Evolutionary conservation across 1,140 invertebrate genomes (phyloP).

Genomic region (Portunus trituberculatus): DNA sequence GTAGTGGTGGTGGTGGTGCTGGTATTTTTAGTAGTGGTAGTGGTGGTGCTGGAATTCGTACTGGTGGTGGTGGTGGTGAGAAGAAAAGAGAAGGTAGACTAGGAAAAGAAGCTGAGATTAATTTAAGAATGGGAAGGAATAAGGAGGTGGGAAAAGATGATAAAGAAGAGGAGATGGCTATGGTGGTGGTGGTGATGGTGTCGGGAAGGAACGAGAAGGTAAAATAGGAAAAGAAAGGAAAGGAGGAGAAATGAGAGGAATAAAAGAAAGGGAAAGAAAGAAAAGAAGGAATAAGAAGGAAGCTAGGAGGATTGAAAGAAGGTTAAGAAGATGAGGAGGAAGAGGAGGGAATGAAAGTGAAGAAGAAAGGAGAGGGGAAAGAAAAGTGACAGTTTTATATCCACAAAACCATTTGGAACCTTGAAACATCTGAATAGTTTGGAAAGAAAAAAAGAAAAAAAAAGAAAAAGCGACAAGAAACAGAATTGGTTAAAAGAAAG

Average conservation of each 20-base stretch:
- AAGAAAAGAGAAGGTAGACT: not conserved
- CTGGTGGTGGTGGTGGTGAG: not conserved
- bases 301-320: not conserved
- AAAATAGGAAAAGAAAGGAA: not conserved
- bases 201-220: not conserved
- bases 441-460: too few species aligned
- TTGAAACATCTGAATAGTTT: too few species aligned
- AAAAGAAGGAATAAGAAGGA: not conserved
- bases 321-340: not conserved
- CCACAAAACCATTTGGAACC: too few species aligned
- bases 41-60: not conserved
- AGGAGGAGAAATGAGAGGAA: not conserved
- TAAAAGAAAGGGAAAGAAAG: not conserved
- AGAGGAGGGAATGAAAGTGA: not conserved
- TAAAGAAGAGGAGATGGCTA: not conserved
- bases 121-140: not conserved
- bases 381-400: too few species aligned
- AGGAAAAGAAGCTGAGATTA: not conserved
- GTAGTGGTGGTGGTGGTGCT: not conserved
- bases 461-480: too few species aligned
- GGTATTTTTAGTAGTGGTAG: too few species aligned
- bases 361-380: not conserved
- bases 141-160: not conserved
- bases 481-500: too few species aligned
- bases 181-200: not conserved